A percentile compares a stretch with the other conserved stretches of the same genome.
Conservation (phyloP, 2,113 vertebrate species). For the Albula goreensis region DNA sequence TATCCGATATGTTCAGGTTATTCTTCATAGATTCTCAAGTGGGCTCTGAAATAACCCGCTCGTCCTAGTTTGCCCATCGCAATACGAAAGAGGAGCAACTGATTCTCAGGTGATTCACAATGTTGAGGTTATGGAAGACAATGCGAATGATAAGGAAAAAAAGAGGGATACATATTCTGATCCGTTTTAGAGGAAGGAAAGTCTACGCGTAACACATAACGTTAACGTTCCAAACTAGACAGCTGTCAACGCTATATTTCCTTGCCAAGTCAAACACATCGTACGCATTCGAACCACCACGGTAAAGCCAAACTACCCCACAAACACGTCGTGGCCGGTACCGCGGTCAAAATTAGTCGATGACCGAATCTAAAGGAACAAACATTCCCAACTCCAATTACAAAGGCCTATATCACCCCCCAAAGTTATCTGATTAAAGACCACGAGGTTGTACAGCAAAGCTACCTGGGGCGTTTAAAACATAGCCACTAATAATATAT, state of each 20-base stretch:
- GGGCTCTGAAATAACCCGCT: not conserved
- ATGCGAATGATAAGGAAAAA: not conserved
- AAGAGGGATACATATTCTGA: not conserved
- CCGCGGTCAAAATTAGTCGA: constrained; percentile 48
- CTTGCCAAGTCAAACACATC: constrained; percentile 25
- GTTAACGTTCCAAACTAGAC: constrained; percentile 21
- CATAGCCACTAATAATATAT: not conserved
- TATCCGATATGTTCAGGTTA: not conserved
- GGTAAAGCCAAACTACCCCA: constrained; percentile 49
- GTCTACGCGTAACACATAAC: not conserved
- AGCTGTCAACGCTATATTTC: constrained; percentile 42
- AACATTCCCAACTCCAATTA: constrained; percentile 35
- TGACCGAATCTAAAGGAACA: constrained; percentile 25
- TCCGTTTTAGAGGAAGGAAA: not conserved
- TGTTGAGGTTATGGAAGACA: constrained; percentile 31
- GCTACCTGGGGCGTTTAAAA: not conserved
- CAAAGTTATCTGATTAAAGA: constrained; percentile 7
- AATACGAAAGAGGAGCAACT: constrained; percentile 43
- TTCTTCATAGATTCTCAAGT: not conserved
- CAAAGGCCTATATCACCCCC: not conserved
- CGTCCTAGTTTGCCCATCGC: constrained; percentile 23
- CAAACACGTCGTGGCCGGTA: constrained; percentile 52
- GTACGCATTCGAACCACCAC: constrained; percentile 41
- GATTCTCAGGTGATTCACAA: constrained; percentile 54
- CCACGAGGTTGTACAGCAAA: not conserved